phyloP scores from a whole-genome alignment of 2,888 invertebrate genomes.

The Drosophila setosimentum region DNA sequence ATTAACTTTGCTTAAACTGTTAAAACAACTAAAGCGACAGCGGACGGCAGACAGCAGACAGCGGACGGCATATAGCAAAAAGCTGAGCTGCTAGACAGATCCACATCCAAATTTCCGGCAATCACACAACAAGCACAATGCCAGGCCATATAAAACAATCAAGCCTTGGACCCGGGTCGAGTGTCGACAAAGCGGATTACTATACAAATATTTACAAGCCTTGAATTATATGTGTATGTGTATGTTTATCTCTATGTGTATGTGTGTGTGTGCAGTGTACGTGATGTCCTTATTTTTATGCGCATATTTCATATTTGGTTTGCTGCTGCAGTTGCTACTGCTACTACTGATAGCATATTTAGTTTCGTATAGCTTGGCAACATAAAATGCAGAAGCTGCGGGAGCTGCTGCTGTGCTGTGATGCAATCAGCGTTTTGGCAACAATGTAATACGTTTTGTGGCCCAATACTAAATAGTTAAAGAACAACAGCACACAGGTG shows the following conservation, averaged over 20 bases:
- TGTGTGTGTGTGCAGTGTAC: constrained; percentile 5
- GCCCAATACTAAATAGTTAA: constrained; percentile 55
- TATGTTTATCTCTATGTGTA: constrained; percentile 6
- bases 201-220: constrained; percentile 74
- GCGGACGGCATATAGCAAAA: constrained; percentile 14
- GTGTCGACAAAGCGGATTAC: constrained; percentile 74
- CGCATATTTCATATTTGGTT: constrained; percentile 42
- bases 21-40: constrained; percentile 58
- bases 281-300: constrained; percentile 40
- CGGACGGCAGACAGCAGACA: constrained; percentile 24
- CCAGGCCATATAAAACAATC: constrained; percentile 29
- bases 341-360: constrained; percentile 44
- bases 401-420: constrained; percentile 26
- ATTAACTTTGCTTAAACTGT: constrained; percentile 75
- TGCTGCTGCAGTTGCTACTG: constrained; percentile 9
- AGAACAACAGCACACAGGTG: constrained; percentile 52
- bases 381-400: constrained; percentile 28
- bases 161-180: constrained; percentile 18
- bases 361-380: constrained; percentile 27
- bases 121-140: constrained; percentile 32
- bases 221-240: constrained; percentile 46
- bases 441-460: constrained; percentile 59
- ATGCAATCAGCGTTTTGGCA: constrained; percentile 42
- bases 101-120: constrained; percentile 41
- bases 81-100: constrained; percentile 12